Base-by-base conservation (phyloP, 1,140 invertebrate species). In the Octopus sinensis region DNA sequence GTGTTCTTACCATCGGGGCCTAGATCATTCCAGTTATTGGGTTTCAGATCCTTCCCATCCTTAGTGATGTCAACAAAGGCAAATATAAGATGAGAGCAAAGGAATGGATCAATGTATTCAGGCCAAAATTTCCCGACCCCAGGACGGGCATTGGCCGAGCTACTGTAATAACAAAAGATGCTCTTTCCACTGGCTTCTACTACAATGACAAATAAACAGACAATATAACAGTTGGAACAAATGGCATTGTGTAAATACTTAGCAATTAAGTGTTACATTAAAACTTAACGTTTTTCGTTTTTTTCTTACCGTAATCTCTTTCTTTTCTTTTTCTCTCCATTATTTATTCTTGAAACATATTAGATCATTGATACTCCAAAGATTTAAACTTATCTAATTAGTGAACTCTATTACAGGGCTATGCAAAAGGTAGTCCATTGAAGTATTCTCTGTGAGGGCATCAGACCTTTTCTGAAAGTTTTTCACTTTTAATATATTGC, bases 51-150 rank as follows among this genome's bases (percentile, higher is more conserved):
- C 54, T 78, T 81, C n/a, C 85, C 83, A 81, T 87, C 84, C 73
- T 85, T 79, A 6, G 96, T 93, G 85, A 95, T 86, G 7, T 93
- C 93, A 1, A 95, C 94, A 84, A 94, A 95, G 9, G 94, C 93
- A 87, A 96, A 96, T 80, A 96, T 92, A 4, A 96, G 87, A 88
- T 96, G 95, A 7, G 95, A 95, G 90, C 96, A 96, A 86, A 93
- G 92, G 13, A 92, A 93, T 0, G 94, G 93, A 54, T 95, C 93
- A 9, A 96, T 90, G 79, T 94, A 91, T 13, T 93, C 90, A 0
- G 95, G 89, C 23, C 91, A 92, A 85, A 95, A 94, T 76, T 85
- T 86, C 9, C 85, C 86, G 53, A 79, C 43, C 6, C 81, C 81
- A 12, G 85, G 85, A 17, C 89, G 79, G 53, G 84, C 75, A 79